Evolutionary conservation across 2,113 vertebrate genomes (phyloP).

Genomic region (Equus quagga): DNA sequence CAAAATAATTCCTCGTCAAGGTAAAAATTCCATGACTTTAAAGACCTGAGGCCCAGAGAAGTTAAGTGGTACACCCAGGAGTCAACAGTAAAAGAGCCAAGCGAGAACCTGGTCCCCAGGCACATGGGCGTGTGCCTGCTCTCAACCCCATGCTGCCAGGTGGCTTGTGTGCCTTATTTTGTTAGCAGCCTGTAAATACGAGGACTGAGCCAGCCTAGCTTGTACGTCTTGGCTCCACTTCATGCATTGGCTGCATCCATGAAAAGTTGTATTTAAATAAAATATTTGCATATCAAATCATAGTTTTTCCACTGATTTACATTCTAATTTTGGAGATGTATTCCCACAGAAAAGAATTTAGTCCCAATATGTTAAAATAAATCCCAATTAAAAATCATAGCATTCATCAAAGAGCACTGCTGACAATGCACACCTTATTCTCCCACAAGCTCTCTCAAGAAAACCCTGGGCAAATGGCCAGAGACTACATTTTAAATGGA

Average conservation of each 20-base stretch:
- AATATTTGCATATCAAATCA: constrained; percentile 66
- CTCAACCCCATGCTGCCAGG: too few relatives aligned
- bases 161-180: background rate
- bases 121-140: accelerated
- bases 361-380: constrained; percentile 51
- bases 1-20: background rate
- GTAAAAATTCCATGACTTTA: background rate
- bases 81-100: background rate
- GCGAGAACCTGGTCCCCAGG: background rate
- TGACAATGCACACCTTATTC: background rate
- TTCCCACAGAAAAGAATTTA: constrained; percentile 54
- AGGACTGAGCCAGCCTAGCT: background rate
- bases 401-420: background rate
- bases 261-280: constrained; percentile 65
- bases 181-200: background rate
- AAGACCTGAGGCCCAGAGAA: background rate
- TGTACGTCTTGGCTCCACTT: constrained; percentile 13
- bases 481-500: background rate
- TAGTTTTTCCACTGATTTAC: constrained; percentile 60
- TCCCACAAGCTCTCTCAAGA: background rate
- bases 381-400: constrained; percentile 55
- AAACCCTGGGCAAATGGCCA: background rate
- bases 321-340: constrained; percentile 57
- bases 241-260: background rate
- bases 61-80: background rate